A percentile compares a stretch with the other conserved stretches of the same genome.
These are phyloP conservation scores for Oceanites oceanicus DNA, from an alignment of 2,113 vertebrate species.

Conservation along the genomic window DNA sequence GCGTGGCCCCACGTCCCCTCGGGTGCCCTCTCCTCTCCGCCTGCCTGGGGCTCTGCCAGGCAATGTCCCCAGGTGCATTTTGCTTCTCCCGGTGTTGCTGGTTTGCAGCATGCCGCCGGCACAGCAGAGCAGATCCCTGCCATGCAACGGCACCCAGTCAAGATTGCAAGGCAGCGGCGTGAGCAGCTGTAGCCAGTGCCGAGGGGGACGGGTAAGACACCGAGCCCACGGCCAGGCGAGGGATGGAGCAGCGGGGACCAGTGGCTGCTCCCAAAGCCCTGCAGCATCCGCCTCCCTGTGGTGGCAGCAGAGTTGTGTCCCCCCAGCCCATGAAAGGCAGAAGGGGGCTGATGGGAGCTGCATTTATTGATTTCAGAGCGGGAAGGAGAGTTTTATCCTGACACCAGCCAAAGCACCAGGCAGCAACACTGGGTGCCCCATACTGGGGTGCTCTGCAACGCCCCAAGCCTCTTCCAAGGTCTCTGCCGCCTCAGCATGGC, in stretches of 20 bases:
- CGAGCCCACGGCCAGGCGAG: fast-evolving
- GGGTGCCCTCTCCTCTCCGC: background rate
- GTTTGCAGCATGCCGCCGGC: background rate
- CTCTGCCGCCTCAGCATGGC: background rate
- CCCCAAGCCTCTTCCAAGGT: background rate
- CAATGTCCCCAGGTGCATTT: background rate
- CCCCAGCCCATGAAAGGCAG: background rate
- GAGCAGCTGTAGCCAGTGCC: background rate
- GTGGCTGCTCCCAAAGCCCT: background rate
- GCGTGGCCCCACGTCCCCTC: background rate
- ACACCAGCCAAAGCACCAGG: background rate
- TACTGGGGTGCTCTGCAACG: background rate
- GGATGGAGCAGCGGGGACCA: background rate
- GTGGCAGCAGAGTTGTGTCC: background rate
- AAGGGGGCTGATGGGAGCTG: background rate
- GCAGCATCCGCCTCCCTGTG: fast-evolving
- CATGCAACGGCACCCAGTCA: fast-evolving
- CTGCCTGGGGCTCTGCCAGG: background rate
- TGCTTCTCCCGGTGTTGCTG: background rate
- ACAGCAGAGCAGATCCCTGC: background rate
- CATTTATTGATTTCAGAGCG: background rate
- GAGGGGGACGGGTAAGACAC: background rate
- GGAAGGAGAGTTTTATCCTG: background rate
- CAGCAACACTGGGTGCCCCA: fast-evolving
- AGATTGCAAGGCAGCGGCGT: background rate